Conservation (phyloP, 2,113 vertebrate species). For the Seriola dumerili region DNA sequence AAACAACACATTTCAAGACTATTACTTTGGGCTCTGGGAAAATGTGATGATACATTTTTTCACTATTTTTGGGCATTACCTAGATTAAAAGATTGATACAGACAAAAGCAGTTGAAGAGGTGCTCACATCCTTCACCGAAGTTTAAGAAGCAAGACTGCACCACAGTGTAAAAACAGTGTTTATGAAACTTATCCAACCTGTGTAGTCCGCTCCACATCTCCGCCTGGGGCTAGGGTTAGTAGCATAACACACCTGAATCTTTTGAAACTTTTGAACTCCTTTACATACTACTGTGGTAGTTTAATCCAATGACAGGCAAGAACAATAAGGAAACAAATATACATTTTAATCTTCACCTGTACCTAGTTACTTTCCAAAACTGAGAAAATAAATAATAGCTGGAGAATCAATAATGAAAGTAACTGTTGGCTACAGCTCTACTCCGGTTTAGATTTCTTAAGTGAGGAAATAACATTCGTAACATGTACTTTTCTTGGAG, state of each 20-base stretch:
- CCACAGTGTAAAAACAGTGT: too few relatives aligned
- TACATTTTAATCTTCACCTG: neutral
- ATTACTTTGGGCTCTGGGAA: neutral
- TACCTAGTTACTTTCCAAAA: neutral
- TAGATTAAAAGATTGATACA: neutral
- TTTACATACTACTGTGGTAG: too few relatives aligned
- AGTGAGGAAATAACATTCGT: neutral
- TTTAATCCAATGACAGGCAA: too few relatives aligned
- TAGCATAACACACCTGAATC: too few relatives aligned
- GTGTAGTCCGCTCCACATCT: too few relatives aligned
- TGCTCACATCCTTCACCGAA: too few relatives aligned
- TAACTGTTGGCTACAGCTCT: neutral
- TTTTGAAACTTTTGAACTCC: too few relatives aligned
- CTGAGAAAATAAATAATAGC: neutral
- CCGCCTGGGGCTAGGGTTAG: too few relatives aligned
- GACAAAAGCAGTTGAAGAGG: too few relatives aligned
- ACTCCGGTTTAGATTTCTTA: neutral
- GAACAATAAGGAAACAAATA: too few relatives aligned
- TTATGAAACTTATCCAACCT: too few relatives aligned
- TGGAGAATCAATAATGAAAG: neutral
- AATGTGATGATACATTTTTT: neutral
- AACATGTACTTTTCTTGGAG: conserved; percentile 2
- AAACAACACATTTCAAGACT: neutral
- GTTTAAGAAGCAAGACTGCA: neutral
- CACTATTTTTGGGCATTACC: neutral